These are phyloP conservation scores for Sinocyclocheilus rhinocerous DNA, from an alignment of 2,113 vertebrate genomes.

Conservation along the genomic window DNA sequence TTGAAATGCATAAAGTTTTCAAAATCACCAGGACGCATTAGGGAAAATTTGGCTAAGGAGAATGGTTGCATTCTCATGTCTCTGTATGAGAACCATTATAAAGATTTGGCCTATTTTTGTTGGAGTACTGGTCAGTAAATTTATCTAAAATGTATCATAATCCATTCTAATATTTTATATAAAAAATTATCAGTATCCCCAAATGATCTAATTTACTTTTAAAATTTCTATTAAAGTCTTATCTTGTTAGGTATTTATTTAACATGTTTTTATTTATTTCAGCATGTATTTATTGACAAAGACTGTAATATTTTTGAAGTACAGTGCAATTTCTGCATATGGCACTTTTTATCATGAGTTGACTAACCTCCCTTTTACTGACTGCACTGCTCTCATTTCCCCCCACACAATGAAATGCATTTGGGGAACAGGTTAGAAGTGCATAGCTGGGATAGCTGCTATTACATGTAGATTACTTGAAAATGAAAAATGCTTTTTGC, in stretches of 20 bases:
- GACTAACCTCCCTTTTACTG: conserved; percentile 62
- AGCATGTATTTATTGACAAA: conserved; percentile 78
- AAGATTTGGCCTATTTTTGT: conserved; percentile 26
- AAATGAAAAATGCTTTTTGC: conserved; percentile 5
- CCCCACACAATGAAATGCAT: background rate
- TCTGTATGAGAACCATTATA: background rate
- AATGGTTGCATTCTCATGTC: conserved; percentile 14
- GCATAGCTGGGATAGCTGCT: conserved; percentile 57
- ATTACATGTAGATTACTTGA: conserved; percentile 64
- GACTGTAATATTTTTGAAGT: conserved; percentile 79
- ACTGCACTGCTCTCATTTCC: conserved; percentile 8
- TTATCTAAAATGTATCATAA: conserved; percentile 44
- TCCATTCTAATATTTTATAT: too few relatives aligned
- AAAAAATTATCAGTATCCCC: conserved; percentile 23
- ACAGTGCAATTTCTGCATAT: conserved; percentile 79
- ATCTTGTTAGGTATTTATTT: conserved; percentile 75
- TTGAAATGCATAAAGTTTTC: conserved; percentile 22
- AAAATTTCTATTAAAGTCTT: conserved; percentile 66
- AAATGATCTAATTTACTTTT: conserved; percentile 43
- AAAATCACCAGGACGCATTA: conserved; percentile 19
- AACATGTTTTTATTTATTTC: conserved; percentile 76
- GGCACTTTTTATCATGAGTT: conserved; percentile 78
- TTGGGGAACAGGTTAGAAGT: conserved; percentile 39
- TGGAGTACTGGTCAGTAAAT: conserved; percentile 24
- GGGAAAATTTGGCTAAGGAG: conserved; percentile 8